Conservation (phyloP, 2,113 vertebrate species). For the Arenaria interpres region DNA sequence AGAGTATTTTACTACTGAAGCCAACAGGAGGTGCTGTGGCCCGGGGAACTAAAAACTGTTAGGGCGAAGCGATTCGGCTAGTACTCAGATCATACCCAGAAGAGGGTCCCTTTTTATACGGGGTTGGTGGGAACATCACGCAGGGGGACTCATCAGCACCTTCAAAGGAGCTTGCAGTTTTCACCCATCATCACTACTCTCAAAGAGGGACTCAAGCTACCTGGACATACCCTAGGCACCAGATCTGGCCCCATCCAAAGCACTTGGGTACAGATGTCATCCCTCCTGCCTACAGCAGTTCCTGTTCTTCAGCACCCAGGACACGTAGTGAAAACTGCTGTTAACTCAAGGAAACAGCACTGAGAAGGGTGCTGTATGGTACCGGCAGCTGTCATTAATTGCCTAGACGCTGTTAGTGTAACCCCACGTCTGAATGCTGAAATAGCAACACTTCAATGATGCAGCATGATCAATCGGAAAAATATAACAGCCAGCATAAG, state of each 20-base stretch:
- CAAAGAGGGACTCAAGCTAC: not conserved
- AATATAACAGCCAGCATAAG: not conserved
- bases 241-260: not conserved
- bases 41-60: not conserved
- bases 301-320: not conserved
- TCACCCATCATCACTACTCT: not conserved
- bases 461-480: not conserved
- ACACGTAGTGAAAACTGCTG: not conserved
- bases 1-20: not conserved
- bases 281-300: not conserved
- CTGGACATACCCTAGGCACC: not conserved
- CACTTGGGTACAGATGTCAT: not conserved
- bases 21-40: not conserved
- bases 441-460: not conserved
- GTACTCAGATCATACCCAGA: accelerated
- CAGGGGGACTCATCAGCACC: not conserved
- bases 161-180: not conserved
- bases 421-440: not conserved
- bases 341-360: not conserved
- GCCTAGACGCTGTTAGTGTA: not conserved
- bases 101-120: not conserved
- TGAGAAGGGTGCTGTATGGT: not conserved
- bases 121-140: not conserved
- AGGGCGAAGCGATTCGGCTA: not conserved
- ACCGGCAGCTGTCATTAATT: not conserved